Base-by-base conservation (phyloP, 2,113 vertebrate species). In the Fulica atra region DNA sequence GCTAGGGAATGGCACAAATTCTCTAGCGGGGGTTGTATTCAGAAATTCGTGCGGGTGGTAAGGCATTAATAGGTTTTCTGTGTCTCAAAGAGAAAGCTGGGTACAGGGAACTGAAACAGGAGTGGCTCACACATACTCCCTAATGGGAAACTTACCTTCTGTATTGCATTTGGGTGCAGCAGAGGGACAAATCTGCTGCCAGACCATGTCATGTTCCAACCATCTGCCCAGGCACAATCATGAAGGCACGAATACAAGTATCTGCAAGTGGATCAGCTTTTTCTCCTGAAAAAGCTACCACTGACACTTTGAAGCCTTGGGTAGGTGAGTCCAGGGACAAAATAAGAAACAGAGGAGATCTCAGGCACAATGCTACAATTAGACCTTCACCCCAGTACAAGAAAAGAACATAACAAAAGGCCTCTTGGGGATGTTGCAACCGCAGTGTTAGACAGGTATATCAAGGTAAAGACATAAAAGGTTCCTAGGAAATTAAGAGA, bases 341-440 rank as follows among this genome's bases (percentile, higher is more conserved):
- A 64, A 9, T 61, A 21, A 50, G 51, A 29, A 84, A 54, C 36
- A 54, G 35, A 73, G n/a, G 21, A 69, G 24, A 28, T 11, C 42
- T 64, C 17, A 38, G 50, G 20, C 4, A 8, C 7, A 11, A 5
- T 10, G 28, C 26, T 48, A 25, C 35, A 71, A n/a, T 61, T 48
- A 16, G 4, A 35, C 3, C 7, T 51, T 29, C 20, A 14, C 16
- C 48, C 23, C 18, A 48, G 1, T 2, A 26, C 5, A 6, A 25
- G 28, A 57, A 35, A 38, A 36, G 8, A 42, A 4, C 1, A 12
- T 46, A 31, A 66, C 35, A 25, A 79, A 73, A 88, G 29, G 3
- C 7, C 12, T 60, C 23, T 15, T 6, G 56, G 5, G 33, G 60
- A 79, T 81, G 11, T 1, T 57, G 16, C 31, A 77, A 13, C 16